These are phyloP conservation scores for Coptotermes formosanus DNA, from an alignment of 1,140 invertebrate species.

Conservation along the genomic window DNA sequence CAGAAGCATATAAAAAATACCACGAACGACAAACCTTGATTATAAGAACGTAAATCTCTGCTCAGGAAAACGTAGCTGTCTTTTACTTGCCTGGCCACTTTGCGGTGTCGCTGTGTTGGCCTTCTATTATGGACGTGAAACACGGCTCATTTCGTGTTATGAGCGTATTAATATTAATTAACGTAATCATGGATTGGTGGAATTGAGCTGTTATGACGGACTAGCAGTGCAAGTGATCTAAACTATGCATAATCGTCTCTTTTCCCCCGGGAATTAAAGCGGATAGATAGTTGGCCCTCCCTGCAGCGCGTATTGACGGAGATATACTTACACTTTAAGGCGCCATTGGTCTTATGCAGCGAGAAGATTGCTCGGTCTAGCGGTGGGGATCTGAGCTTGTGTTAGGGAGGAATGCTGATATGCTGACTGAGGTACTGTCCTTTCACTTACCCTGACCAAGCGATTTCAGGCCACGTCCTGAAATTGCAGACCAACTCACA, in stretches of 20 bases:
- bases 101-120: not conserved
- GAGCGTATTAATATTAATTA: not conserved
- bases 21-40: no score
- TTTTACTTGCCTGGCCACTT: not conserved
- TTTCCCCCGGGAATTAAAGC: not conserved
- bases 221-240: not conserved
- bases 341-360: no score
- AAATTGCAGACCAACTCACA: no score
- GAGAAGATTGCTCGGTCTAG: no score
- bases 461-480: no score
- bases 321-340: no score
- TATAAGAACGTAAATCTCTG: not conserved
- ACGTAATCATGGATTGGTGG: not conserved
- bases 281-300: not conserved
- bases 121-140: not conserved
- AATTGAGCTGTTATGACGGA: not conserved
- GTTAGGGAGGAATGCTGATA: no score
- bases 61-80: not conserved
- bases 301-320: no score
- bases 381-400: no score
- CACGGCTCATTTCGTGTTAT: not conserved
- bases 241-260: not conserved
- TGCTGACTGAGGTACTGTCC: no score
- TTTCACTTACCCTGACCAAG: no score
- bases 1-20: no score